Conservation (phyloP, 2,797 vertebrate genomes). For the Euthynnus affinis region DNA sequence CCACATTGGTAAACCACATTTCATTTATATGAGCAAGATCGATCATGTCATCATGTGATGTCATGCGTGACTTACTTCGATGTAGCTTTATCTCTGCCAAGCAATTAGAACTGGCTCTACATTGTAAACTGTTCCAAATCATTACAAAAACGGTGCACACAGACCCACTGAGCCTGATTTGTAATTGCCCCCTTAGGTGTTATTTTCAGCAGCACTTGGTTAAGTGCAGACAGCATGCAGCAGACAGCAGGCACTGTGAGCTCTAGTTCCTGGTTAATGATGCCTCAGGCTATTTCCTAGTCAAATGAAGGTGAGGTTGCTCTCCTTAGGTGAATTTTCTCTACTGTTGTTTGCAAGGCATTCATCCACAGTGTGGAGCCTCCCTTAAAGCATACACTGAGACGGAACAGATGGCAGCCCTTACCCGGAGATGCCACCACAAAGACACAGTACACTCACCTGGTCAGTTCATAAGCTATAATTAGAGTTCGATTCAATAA, state of each 20-base stretch:
- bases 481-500: slow-evolving; percentile 63
- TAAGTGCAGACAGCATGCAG: slow-evolving; percentile 50
- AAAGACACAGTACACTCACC: slow-evolving; percentile 64
- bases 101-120: slow-evolving; percentile 30
- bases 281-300: slow-evolving; percentile 84
- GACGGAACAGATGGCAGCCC: slow-evolving; percentile 81
- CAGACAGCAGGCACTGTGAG: slow-evolving; percentile 52
- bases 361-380: slow-evolving; percentile 72
- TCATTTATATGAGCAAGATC: neutral
- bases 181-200: slow-evolving; percentile 52
- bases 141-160: slow-evolving; percentile 24
- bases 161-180: slow-evolving; percentile 33
- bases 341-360: slow-evolving; percentile 78
- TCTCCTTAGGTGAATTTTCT: slow-evolving; percentile 68
- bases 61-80: neutral
- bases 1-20: neutral
- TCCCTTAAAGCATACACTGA: slow-evolving; percentile 81
- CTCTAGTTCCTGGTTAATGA: slow-evolving; percentile 77
- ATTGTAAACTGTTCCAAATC: slow-evolving; percentile 48
- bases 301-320: slow-evolving; percentile 85
- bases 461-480: slow-evolving; percentile 54
- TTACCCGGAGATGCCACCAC: slow-evolving; percentile 74
- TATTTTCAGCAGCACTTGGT: slow-evolving; percentile 51
- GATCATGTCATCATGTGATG: slow-evolving; percentile 18
- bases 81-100: slow-evolving; percentile 32